phyloP scores from a whole-genome alignment of 2,797 vertebrate species.

The Crenuchus spilurus region DNA sequence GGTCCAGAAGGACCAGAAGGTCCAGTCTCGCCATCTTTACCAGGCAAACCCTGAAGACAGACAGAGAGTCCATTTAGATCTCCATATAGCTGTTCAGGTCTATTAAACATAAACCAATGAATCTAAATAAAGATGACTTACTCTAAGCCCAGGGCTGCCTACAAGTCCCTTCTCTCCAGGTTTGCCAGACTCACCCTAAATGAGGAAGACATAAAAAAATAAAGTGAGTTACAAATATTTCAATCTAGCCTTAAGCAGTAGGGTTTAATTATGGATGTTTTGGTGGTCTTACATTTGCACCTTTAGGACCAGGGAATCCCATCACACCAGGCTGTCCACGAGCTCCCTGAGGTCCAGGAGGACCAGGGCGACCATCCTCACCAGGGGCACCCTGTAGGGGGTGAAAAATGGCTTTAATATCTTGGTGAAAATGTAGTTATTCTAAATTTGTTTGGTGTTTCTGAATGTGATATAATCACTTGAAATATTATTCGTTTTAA shows the following conservation, averaged over 20 bases:
- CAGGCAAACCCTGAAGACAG: constrained; percentile 62
- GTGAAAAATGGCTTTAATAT: background rate
- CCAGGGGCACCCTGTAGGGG: constrained; percentile 85
- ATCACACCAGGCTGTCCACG: constrained; percentile 97
- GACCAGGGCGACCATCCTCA: constrained; percentile 94
- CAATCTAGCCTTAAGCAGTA: background rate
- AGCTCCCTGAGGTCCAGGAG: constrained; percentile 91
- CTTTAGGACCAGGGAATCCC: constrained; percentile 98
- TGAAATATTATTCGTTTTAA: too few species aligned
- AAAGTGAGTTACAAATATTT: background rate
- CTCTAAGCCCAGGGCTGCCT: constrained; percentile 89
- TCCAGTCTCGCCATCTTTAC: constrained; percentile 97
- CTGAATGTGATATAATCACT: too few species aligned
- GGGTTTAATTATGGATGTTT: constrained; percentile 5
- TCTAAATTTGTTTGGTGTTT: too few species aligned
- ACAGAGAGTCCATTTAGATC: constrained; percentile 7
- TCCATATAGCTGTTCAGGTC: background rate
- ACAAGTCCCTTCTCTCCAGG: constrained; percentile 92
- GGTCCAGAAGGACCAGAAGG: constrained; percentile 86
- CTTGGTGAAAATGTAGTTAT: too few species aligned
- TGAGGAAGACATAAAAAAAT: constrained; percentile 33
- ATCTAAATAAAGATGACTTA: constrained; percentile 70
- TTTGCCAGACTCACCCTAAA: constrained; percentile 92
- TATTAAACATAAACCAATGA: background rate
- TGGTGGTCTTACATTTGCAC: constrained; percentile 86